phyloP scores from a whole-genome alignment of 2,797 vertebrate genomes.

The Pygocentrus nattereri region DNA sequence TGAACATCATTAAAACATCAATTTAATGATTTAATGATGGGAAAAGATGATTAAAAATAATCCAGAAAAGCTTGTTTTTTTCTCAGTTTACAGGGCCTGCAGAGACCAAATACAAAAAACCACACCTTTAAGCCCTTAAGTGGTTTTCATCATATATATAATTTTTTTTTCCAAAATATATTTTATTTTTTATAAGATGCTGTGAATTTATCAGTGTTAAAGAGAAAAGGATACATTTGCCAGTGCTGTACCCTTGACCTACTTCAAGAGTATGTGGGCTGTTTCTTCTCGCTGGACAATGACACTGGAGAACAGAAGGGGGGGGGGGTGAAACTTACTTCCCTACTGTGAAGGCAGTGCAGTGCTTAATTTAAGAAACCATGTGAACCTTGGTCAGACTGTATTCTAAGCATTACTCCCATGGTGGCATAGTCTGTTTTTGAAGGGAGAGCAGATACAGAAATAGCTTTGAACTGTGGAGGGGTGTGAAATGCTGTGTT shows the following conservation, averaged over 20 bases:
- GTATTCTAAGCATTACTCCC: conserved; percentile 76
- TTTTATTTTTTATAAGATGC: no score
- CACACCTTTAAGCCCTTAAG: no score
- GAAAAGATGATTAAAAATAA: no score
- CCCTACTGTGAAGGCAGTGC: conserved; percentile 70
- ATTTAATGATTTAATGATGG: no score
- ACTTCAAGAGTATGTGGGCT: conserved; percentile 77
- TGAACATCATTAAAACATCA: no score
- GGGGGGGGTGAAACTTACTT: conserved; percentile 69
- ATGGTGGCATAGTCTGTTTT: conserved; percentile 67
- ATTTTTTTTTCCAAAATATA: no score
- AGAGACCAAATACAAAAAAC: no score
- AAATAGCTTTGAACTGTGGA: conserved; percentile 48
- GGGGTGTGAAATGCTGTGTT: conserved; percentile 61
- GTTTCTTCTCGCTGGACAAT: conserved; percentile 75
- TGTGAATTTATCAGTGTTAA: background rate
- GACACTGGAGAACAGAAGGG: conserved; percentile 75
- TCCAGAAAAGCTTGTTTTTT: no score
- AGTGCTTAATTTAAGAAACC: conserved; percentile 76
- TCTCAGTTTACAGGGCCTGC: no score
- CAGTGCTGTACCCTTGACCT: conserved; percentile 72
- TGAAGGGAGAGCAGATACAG: conserved; percentile 31
- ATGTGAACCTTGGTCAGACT: conserved; percentile 78
- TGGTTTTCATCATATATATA: no score
- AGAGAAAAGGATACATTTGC: conserved; percentile 26